These are phyloP conservation scores for Drosophila biarmipes DNA, from an alignment of 1,140 invertebrate genomes.

Conservation along the genomic window DNA sequence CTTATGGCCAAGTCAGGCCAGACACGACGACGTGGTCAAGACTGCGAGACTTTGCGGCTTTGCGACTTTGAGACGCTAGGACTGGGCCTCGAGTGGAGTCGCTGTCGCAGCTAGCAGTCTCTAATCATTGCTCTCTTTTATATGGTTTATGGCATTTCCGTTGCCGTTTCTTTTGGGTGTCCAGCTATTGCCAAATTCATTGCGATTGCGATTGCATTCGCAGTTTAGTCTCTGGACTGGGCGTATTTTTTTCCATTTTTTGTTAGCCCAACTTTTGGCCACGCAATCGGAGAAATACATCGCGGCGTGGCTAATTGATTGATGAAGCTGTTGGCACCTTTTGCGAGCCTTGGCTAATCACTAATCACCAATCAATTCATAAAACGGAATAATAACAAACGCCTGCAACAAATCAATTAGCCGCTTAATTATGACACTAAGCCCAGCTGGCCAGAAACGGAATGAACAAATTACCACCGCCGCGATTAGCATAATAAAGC, in stretches of 20 bases:
- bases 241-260: slow-evolving; percentile 17
- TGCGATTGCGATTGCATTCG: slow-evolving; percentile 47
- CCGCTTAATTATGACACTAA: slow-evolving; percentile 83
- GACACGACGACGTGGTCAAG: slow-evolving; percentile 71
- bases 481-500: slow-evolving; percentile 78
- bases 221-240: slow-evolving; percentile 23
- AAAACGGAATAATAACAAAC: slow-evolving; percentile 62
- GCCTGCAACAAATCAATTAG: slow-evolving; percentile 82
- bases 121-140: slow-evolving; percentile 67
- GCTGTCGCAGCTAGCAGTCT: slow-evolving; percentile 25
- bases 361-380: slow-evolving; percentile 74
- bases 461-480: slow-evolving; percentile 75
- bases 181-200: slow-evolving; percentile 63
- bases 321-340: slow-evolving; percentile 75
- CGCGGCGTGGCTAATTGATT: slow-evolving; percentile 70
- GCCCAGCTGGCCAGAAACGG: slow-evolving; percentile 61
- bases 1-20: slow-evolving; percentile 36
- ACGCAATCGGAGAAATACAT: slow-evolving; percentile 52
- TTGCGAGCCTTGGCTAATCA: slow-evolving; percentile 56
- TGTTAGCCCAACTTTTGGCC: slow-evolving; percentile 8
- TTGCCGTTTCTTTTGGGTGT: slow-evolving; percentile 41
- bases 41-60: slow-evolving; percentile 8
- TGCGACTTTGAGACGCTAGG: neutral
- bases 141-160: slow-evolving; percentile 59
- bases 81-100: slow-evolving; percentile 2